These are phyloP conservation scores for Zelleria hepariella DNA, from an alignment of 2,888 invertebrate genomes.

Conservation along the genomic window DNA sequence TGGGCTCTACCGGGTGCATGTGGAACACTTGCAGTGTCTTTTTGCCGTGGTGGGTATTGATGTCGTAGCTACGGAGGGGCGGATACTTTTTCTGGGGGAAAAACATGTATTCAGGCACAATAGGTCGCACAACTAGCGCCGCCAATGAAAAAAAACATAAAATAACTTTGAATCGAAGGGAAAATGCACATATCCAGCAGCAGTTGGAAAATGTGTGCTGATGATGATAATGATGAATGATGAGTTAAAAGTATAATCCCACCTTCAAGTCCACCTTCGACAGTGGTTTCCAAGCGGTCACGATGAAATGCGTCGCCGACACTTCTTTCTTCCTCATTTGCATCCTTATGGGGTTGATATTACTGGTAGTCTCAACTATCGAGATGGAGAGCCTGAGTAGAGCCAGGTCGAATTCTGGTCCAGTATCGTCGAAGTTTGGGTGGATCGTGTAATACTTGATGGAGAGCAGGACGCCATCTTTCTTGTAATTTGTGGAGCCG, in stretches of 20 bases:
- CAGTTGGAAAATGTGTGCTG: not conserved
- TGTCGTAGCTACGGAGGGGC: not conserved
- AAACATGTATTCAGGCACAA: not conserved
- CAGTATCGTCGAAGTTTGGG: constrained; percentile 42
- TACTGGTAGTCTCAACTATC: constrained; percentile 27
- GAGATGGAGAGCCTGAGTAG: constrained; percentile 32
- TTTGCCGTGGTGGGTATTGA: not conserved
- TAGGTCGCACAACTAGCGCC: too few relatives aligned
- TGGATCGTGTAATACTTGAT: constrained; percentile 46
- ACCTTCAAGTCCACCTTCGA: not conserved
- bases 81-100: not conserved
- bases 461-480: constrained; percentile 36
- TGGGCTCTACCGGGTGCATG: constrained; percentile 33
- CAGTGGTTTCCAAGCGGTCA: constrained; percentile 36
- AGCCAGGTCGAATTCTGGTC: constrained; percentile 45
- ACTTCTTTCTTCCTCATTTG: constrained; percentile 22
- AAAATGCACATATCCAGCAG: too few relatives aligned
- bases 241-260: not conserved
- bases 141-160: too few relatives aligned
- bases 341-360: constrained; percentile 29
- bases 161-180: too few relatives aligned
- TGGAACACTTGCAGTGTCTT: constrained; percentile 36
- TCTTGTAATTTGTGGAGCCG: constrained; percentile 49
- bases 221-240: not conserved
- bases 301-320: constrained; percentile 40